Percentiles rank a stretch among this genome's conserved stretches.
Conservation (phyloP, 2,797 vertebrate genomes). For the Lemur catta region DNA sequence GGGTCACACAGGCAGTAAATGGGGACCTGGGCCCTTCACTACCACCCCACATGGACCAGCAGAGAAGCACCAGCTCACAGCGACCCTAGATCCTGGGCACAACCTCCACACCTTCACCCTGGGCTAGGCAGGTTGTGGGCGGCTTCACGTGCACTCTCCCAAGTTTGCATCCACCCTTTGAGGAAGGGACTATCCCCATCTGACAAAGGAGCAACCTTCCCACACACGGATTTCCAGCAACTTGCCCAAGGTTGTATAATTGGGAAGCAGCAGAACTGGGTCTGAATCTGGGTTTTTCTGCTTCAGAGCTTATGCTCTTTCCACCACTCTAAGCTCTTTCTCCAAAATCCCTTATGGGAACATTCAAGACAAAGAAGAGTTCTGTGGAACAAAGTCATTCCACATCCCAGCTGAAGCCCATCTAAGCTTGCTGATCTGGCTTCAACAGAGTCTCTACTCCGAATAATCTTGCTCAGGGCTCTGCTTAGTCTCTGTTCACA, state of each 20-base stretch:
- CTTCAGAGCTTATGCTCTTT: background rate
- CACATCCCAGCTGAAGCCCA: background rate
- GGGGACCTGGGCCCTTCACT: background rate
- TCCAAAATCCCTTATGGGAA: constrained; percentile 6
- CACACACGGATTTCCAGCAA: background rate
- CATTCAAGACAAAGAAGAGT: background rate
- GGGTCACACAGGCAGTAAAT: background rate
- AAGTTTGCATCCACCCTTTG: background rate
- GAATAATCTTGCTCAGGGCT: background rate
- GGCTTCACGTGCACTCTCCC: background rate
- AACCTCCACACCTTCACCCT: background rate
- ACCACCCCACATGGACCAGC: background rate
- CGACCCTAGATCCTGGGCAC: background rate
- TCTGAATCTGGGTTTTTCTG: background rate
- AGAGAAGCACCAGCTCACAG: background rate
- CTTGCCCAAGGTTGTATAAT: background rate
- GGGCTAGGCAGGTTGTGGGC: background rate
- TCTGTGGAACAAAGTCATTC: background rate
- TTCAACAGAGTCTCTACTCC: background rate
- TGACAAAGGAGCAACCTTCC: background rate
- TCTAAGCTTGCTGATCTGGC: background rate
- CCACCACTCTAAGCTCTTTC: background rate
- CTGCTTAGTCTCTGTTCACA: background rate
- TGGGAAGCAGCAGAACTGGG: background rate
- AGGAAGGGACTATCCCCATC: background rate